A percentile compares a stretch with the other conserved stretches of the same genome.
Conservation (phyloP, 2,888 invertebrate species). For the Uloborus plumipes region DNA sequence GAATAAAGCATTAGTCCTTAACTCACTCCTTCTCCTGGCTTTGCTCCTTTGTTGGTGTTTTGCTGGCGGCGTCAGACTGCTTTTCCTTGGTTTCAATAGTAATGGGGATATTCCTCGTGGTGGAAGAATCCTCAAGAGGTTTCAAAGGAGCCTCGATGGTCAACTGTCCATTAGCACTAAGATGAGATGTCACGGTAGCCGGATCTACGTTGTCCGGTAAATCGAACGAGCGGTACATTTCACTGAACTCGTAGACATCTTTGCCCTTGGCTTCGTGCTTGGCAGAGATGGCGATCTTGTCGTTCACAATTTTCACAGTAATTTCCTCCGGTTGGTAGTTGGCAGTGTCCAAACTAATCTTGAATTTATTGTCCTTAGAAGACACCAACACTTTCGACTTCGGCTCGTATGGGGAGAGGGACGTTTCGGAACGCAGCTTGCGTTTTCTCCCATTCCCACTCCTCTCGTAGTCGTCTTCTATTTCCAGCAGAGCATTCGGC, state of each 20-base stretch:
- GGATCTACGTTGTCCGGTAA: constrained; percentile 28
- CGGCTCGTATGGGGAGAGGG: constrained; percentile 16
- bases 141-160: constrained; percentile 25
- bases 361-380: constrained; percentile 27
- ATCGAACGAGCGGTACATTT: constrained; percentile 29
- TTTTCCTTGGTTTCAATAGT: background rate
- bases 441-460: background rate
- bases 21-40: too few relatives aligned
- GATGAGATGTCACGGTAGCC: constrained; percentile 5
- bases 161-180: constrained; percentile 22
- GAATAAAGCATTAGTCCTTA: too few relatives aligned
- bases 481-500: background rate
- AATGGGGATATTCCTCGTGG: constrained; percentile 16
- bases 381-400: constrained; percentile 22
- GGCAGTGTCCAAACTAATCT: constrained; percentile 20
- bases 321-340: constrained; percentile 35
- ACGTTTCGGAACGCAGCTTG: background rate
- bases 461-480: constrained; percentile 9
- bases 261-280: constrained; percentile 30
- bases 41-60: too few relatives aligned
- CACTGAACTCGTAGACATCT: constrained; percentile 34
- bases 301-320: constrained; percentile 21
- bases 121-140: background rate
- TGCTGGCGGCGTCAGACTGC: too few relatives aligned
- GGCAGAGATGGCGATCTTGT: constrained; percentile 27